Conservation (phyloP, 2,113 vertebrate species). For the Phainopepla nitens region DNA sequence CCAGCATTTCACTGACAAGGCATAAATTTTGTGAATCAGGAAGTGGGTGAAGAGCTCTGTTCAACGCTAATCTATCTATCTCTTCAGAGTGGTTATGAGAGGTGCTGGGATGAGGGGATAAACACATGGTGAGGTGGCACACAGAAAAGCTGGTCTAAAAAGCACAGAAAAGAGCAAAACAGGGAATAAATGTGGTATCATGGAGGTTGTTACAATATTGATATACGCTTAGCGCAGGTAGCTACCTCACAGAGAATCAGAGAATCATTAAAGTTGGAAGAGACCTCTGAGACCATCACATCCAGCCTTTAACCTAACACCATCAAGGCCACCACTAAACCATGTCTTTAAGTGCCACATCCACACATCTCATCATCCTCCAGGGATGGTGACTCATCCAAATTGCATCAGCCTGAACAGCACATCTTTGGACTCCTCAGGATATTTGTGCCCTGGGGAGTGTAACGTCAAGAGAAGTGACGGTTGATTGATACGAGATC, state of each 20-base stretch:
- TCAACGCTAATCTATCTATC: fast-evolving
- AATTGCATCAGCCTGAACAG: neutral
- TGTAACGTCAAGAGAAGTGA: neutral
- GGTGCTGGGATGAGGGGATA: neutral
- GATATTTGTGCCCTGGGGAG: neutral
- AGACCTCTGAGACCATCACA: fast-evolving
- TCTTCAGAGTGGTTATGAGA: neutral
- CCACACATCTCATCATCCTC: neutral
- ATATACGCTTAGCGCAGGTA: neutral
- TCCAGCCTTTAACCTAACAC: neutral
- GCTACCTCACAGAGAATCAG: neutral
- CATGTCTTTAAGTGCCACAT: neutral
- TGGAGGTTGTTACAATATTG: neutral
- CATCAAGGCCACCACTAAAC: neutral
- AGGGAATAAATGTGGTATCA: neutral
- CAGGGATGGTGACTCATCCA: neutral
- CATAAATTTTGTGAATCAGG: neutral
- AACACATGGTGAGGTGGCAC: neutral
- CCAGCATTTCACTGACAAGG: neutral
- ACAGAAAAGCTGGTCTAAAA: neutral
- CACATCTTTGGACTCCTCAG: neutral
- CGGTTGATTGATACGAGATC: neutral
- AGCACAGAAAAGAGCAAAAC: neutral
- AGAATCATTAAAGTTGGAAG: neutral
- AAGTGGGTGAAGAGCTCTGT: neutral